These are phyloP conservation scores for Sarotherodon lohbergeri DNA, from an alignment of 2,113 vertebrate genomes.

Conservation along the genomic window DNA sequence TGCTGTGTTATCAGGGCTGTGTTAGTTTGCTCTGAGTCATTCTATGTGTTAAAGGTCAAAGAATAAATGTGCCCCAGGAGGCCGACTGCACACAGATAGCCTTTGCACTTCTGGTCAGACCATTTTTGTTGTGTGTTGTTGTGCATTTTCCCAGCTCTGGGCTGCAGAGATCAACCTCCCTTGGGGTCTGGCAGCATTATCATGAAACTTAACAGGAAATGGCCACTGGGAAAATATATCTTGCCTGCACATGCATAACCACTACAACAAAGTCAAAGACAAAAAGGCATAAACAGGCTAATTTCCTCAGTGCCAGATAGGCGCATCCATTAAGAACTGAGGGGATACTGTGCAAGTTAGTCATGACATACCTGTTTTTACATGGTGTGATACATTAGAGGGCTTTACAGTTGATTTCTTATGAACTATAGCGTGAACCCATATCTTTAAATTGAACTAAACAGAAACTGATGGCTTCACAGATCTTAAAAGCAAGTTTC, in stretches of 20 bases:
- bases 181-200: neutral
- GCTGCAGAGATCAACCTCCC: neutral
- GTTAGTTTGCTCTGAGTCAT: constrained; percentile 7
- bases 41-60: constrained; percentile 29
- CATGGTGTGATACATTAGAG: neutral
- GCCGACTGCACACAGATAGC: neutral
- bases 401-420: neutral
- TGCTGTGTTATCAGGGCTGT: constrained; percentile 19
- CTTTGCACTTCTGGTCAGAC: neutral
- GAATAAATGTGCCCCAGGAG: neutral
- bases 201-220: neutral
- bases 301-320: neutral
- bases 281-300: neutral
- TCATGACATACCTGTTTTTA: neutral
- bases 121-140: neutral
- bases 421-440: neutral
- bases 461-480: neutral
- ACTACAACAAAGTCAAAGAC: neutral
- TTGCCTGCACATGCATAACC: neutral
- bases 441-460: neutral
- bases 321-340: neutral
- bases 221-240: neutral
- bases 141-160: neutral
- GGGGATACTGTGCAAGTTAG: neutral
- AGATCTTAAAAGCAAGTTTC: neutral